Evolutionary conservation across 2,113 vertebrate species (phyloP).

Genomic region (Anarrhichthys ocellatus): DNA sequence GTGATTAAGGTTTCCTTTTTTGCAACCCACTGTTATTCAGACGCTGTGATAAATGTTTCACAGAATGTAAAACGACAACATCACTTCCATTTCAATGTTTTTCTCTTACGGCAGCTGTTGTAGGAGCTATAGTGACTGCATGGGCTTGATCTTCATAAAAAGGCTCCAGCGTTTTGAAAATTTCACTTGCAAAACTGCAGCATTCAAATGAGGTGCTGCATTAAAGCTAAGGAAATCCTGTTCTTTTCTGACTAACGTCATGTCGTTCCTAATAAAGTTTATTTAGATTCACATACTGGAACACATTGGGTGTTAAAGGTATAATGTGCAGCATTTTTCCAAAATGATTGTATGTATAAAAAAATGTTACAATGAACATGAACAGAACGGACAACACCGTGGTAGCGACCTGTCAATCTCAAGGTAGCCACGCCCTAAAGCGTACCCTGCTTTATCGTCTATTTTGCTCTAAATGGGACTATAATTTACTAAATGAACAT

Average conservation of each 20-base stretch:
- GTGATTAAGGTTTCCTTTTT: slow-evolving; percentile 11
- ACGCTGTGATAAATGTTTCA: slow-evolving; percentile 24
- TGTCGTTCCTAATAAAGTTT: not conserved
- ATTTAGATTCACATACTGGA: not conserved
- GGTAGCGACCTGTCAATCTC: not conserved
- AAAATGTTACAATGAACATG: too few relatives aligned
- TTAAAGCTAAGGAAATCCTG: slow-evolving; percentile 53
- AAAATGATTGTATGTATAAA: not conserved
- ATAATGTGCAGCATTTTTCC: not conserved
- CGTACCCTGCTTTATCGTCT: not conserved
- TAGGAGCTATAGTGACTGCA: slow-evolving; percentile 16
- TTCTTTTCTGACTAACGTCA: not conserved
- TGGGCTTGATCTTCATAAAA: slow-evolving; percentile 4
- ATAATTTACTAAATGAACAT: too few relatives aligned
- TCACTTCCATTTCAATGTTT: not conserved
- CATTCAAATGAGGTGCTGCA: slow-evolving; percentile 60
- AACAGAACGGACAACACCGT: not conserved
- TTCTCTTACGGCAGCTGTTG: slow-evolving; percentile 20
- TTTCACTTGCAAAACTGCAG: slow-evolving; percentile 64
- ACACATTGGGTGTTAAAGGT: not conserved
- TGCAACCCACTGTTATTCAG: slow-evolving; percentile 18
- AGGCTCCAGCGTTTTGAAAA: slow-evolving; percentile 12
- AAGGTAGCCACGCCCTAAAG: not conserved
- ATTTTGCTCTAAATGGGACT: too few relatives aligned
- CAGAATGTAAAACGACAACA: slow-evolving; percentile 24